Base-by-base conservation (phyloP, 2,797 vertebrate genomes). In the Cyclura pinguis region DNA sequence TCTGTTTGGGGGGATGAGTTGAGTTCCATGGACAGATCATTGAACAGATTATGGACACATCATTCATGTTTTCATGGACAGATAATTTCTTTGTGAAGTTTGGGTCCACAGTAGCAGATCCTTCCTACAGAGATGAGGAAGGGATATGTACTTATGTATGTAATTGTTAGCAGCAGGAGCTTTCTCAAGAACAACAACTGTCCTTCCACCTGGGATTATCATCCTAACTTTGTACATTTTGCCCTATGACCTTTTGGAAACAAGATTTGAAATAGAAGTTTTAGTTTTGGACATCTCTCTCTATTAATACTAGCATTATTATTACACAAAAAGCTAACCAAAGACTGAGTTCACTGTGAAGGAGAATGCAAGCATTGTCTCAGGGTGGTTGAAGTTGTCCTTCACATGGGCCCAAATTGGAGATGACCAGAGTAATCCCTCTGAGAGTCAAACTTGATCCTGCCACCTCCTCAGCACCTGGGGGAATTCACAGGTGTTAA, bases 401-500 rank as follows among this genome's bases (percentile, higher is more conserved):
- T 47, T 94, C 50, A 12, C 29, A 38, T 14, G 91, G 83, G 69
- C 35, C 84, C 89, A 0, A 27, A 92, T 90, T 84, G 84, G 85
- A 55, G 77, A 85, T 90, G 92, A 92, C 90, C 64, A 77, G 1
- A 22, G 3, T 3, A 91, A 81, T 62, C 69, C 0, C 0, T 0
- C 1, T 10, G 85, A 0, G 0, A 12, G 81, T 80, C 10, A 27
- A 76, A 87, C 69, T 76, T 85, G 69, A 84, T 64, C 80, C 90
- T 77, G 59, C 89, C 80, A 7, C 83, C n/a, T 74, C 73, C 6
- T 64, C 1, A 50, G 82, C 90, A 6, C 77, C 12, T 89, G 0
- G 92, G 92, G 93, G 93, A 92, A 93, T 96, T 95, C 90, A n/a
- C n/a, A 89, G 94, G 92, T 95, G 88, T 85, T 94, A 69, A 0